A percentile compares a stretch with the other conserved stretches of the same genome.
Conservation (phyloP, 1,140 invertebrate species). For the Dendroctonus ponderosae region DNA sequence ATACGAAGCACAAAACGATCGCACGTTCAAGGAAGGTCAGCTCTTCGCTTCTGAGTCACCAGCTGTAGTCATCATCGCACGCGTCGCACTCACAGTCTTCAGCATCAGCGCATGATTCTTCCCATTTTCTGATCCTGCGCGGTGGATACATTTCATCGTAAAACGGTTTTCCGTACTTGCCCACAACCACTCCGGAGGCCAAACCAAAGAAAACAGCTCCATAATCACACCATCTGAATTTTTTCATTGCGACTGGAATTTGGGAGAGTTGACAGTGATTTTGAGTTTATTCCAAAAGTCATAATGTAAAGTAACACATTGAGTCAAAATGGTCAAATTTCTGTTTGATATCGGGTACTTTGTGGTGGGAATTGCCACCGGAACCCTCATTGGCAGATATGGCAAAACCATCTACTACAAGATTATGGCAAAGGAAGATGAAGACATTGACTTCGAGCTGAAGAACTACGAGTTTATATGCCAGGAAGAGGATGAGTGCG, state of each 20-base stretch:
- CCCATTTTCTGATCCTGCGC: slow-evolving; percentile 15
- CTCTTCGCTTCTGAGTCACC: background rate
- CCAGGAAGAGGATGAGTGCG: slow-evolving; percentile 12
- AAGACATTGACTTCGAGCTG: background rate
- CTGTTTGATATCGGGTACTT: slow-evolving; percentile 24
- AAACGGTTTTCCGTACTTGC: slow-evolving; percentile 27
- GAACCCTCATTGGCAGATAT: slow-evolving; percentile 14
- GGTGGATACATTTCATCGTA: slow-evolving; percentile 14
- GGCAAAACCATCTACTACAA: slow-evolving; percentile 9
- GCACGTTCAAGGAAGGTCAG: too few relatives aligned
- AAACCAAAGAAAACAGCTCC: slow-evolving; percentile 24
- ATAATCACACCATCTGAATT: slow-evolving; percentile 25
- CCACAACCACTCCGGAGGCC: slow-evolving; percentile 15
- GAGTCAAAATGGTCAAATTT: slow-evolving; percentile 26
- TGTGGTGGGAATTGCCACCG: slow-evolving; percentile 17
- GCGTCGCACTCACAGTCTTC: slow-evolving; percentile 24
- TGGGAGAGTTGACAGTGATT: too few relatives aligned
- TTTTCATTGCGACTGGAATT: background rate
- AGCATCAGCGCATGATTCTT: slow-evolving; percentile 12
- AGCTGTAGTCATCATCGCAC: slow-evolving; percentile 7
- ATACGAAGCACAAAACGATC: too few relatives aligned
- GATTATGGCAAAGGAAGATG: background rate
- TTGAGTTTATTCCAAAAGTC: too few relatives aligned
- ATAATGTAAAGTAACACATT: slow-evolving; percentile 1
- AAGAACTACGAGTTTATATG: slow-evolving; percentile 18